Evolutionary conservation across 2,113 vertebrate species (phyloP), one percentile per base, ranked within the genome.

Genomic region (Neofelis nebulosa): DNA sequence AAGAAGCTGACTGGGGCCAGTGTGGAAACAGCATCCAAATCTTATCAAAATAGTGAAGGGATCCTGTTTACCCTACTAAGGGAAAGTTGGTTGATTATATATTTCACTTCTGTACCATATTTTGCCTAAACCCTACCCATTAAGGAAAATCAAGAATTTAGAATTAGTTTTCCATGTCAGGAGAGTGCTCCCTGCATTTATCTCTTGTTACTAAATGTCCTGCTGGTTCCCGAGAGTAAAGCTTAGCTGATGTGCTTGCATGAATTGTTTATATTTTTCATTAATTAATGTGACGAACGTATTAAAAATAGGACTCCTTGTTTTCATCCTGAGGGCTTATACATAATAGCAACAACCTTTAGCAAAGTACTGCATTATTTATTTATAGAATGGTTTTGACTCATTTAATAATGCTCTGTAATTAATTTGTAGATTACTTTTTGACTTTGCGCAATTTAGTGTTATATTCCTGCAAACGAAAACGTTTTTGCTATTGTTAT

Each of bases 341-440:
- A 96, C 14, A 25, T 87, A 92, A 94, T 83, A 96, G 74, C 89
- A 97, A 86, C 89, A 95, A 71, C 50, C 87, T 96, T 97, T 81
- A 89, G 74, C 87, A 86, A 88, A 96, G 38, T n/a, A 23, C 45
- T 78, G 4, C 7, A 29, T 90, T 97, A 92, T 86, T 96, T 97
- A 97, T 94, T 97, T 87, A 81, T 84, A 82, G 50, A 90, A 79
- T 92, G 15, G 11, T 36, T 97, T 96, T 94, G 86, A 81, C 45
- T 97, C 63, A 89, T 68, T 96, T 91, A 73, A 91, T 94, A 91
- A 78, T 86, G 36, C 14, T 97, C 36, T 76, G 7, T 79, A 80
- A 88, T 95, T 97, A 73, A 96, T 93, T 91, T 90, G 27, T 89
- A 84, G 36, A 41, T 81, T 90, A 52, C 61, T 87, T 95, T 98